These are phyloP conservation scores for Tiliacea citrago DNA, from an alignment of 2,888 invertebrate species.

Conservation along the genomic window DNA sequence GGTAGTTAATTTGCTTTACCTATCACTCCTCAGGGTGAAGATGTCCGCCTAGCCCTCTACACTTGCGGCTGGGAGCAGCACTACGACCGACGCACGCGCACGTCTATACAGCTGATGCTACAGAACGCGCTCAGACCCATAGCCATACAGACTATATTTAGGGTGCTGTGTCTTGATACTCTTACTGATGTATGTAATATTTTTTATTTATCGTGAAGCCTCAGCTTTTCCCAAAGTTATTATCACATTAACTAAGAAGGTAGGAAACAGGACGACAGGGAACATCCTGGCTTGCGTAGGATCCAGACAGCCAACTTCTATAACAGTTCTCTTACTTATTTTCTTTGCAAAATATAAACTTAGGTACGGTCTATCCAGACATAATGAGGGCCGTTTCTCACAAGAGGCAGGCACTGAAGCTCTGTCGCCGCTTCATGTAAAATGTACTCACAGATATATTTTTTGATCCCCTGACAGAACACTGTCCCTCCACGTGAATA, in stretches of 20 bases:
- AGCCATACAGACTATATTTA: constrained; percentile 59
- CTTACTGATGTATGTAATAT: constrained; percentile 59
- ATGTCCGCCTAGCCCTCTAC: constrained; percentile 58
- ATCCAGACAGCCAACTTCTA: too few relatives aligned
- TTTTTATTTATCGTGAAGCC: not conserved
- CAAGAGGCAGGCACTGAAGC: not conserved
- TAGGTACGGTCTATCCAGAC: not conserved
- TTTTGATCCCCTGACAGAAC: not conserved
- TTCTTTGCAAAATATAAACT: not conserved
- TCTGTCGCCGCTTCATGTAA: not conserved
- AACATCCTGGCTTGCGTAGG: too few relatives aligned
- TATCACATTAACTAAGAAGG: too few relatives aligned
- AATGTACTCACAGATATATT: not conserved
- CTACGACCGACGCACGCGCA: constrained; percentile 54
- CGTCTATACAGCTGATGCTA: constrained; percentile 53
- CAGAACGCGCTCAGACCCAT: constrained; percentile 49
- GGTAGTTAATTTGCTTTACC: too few relatives aligned
- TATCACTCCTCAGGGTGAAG: constrained; percentile 55
- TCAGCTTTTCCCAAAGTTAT: not conserved
- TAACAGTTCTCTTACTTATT: not conserved
- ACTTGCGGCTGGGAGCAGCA: constrained; percentile 64
- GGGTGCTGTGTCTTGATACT: constrained; percentile 50
- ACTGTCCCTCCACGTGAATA: not conserved
- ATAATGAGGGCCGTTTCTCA: not conserved
- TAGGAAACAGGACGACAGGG: not conserved